Evolutionary conservation across 2,797 vertebrate genomes (phyloP).

Genomic region (Rhinophrynus dorsalis): DNA sequence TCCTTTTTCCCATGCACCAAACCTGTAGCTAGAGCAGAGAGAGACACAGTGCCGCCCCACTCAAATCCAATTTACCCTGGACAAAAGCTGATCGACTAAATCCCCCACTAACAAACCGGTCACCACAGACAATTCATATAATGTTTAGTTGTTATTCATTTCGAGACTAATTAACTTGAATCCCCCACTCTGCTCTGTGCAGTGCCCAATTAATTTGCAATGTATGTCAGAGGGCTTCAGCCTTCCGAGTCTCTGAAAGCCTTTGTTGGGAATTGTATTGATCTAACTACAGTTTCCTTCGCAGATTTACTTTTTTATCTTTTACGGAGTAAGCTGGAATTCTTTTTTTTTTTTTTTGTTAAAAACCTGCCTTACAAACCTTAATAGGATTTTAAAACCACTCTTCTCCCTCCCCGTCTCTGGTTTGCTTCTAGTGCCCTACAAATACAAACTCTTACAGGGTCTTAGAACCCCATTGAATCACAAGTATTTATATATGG

Average conservation of each 20-base stretch:
- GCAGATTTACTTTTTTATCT: constrained; percentile 63
- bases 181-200: constrained; percentile 80
- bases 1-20: constrained; percentile 83
- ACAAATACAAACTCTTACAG: constrained; percentile 33
- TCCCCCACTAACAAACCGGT: constrained; percentile 83
- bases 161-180: constrained; percentile 96
- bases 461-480: constrained; percentile 33
- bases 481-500: constrained; percentile 39
- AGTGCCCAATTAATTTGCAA: constrained; percentile 87
- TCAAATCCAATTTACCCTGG: constrained; percentile 88
- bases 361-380: constrained; percentile 54
- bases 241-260: constrained; percentile 77
- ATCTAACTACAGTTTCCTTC: constrained; percentile 84
- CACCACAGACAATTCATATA: constrained; percentile 81
- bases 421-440: constrained; percentile 40
- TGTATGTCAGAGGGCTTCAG: constrained; percentile 84
- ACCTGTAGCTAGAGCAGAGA: constrained; percentile 86
- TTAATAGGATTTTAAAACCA: constrained; percentile 79
- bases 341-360: not conserved
- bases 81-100: constrained; percentile 94
- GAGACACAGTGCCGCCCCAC: constrained; percentile 84
- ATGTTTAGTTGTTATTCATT: constrained; percentile 85
- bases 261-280: constrained; percentile 88
- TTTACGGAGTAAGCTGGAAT: constrained; percentile 60
- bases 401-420: constrained; percentile 23